Base-by-base conservation (phyloP, 2,797 vertebrate genomes). In the Heterohyrax brucei region DNA sequence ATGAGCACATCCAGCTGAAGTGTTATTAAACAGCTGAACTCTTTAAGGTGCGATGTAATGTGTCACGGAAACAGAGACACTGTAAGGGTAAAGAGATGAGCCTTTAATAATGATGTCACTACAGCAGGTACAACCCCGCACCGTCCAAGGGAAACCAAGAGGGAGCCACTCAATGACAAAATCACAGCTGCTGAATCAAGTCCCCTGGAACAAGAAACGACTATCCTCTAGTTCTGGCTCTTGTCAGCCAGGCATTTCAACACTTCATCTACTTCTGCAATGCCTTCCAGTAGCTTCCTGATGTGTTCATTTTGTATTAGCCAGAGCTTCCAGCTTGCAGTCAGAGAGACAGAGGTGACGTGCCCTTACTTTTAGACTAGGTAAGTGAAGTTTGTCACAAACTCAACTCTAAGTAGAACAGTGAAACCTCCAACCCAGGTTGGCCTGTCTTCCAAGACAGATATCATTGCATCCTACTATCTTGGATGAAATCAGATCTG, bases 331-430 rank as follows among this genome's bases (percentile, higher is more conserved):
- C 56, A 13, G 16, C 6, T 70, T 91, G 1, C 26, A 92, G 86
- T 26, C 4, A 33, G 76, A 93, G 19, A 87, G 50, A 24, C 28
- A 5, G 84, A 92, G 79, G 22, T 66, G 28, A 87, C 30, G 16
- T 64, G 33, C 30, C 6, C 5, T 94, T 26, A 80, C 87, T 89
- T 87, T 93, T 96, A 95, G 39, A 79, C 16, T 87, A 61, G 26
- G n/a, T 73, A 61, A 73, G 28, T 46, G 33, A 68, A 77, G 64
- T 89, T 19, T 83, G 53, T 53, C 73, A n/a, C 62, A 75, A 91
- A n/a, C 1, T 26, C 2, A 83, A n/a, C 18, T 56, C 12, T 19
- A 68, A 30, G 28, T 6, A 13, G 1, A 53, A 59, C 13, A 78
- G 22, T 66, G 33, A 70, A 75, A 85, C 81, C 21, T 24, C 61